These are phyloP conservation scores for Phalanger gymnotis DNA, from an alignment of 2,797 vertebrate genomes.

Conservation along the genomic window DNA sequence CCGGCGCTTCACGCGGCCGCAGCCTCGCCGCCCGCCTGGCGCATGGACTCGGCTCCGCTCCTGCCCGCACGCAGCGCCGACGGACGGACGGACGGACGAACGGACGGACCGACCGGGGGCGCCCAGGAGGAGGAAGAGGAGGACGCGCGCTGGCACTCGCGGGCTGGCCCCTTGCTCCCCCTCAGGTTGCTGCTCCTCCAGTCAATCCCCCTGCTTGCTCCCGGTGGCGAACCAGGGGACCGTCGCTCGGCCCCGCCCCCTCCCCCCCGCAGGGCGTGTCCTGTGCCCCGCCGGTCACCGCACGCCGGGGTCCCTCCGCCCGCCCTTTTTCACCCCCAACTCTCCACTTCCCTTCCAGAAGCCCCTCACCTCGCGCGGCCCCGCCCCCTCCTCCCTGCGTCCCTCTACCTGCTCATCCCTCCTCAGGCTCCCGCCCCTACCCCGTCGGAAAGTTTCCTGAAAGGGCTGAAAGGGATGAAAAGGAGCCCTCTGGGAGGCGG, in stretches of 20 bases:
- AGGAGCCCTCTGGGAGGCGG: neutral
- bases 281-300: neutral
- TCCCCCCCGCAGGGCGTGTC: neutral
- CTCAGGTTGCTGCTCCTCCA: neutral
- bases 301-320: neutral
- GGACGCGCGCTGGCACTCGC: neutral
- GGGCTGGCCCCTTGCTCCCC: neutral
- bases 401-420: neutral
- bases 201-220: fast-evolving
- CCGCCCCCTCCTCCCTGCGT: neutral
- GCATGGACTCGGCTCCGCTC: slow-evolving; percentile 50
- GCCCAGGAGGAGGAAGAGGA: neutral
- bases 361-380: neutral
- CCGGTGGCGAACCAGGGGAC: neutral
- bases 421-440: too few species aligned
- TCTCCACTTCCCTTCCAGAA: neutral
- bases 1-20: neutral
- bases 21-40: neutral
- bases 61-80: neutral
- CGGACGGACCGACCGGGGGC: neutral
- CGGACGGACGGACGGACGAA: neutral
- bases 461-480: neutral
- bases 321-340: neutral
- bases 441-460: neutral
- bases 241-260: slow-evolving; percentile 12